Evolutionary conservation across 1,140 invertebrate genomes (phyloP).

Genomic region (Augochlora pura): DNA sequence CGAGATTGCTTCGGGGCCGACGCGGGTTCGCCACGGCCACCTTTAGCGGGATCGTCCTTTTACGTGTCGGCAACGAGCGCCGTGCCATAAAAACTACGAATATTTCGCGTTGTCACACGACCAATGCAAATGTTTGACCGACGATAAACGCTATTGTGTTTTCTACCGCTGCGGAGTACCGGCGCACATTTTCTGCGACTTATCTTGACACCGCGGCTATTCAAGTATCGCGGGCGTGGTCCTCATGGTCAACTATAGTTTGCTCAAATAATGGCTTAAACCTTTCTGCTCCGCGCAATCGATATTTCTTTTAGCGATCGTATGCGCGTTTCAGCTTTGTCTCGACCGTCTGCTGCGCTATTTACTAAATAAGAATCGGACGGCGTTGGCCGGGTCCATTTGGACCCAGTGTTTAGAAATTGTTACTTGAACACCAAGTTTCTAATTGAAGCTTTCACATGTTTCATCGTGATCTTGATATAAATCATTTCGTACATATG

Average conservation of each 20-base stretch:
- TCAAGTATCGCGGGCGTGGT: conserved; percentile 41
- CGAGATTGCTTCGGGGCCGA: neutral
- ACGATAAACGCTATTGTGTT: conserved; percentile 34
- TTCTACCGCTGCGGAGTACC: conserved; percentile 4
- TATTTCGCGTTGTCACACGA: conserved; percentile 2
- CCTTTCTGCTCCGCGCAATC: neutral
- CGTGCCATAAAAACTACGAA: neutral
- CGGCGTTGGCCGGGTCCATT: too few relatives aligned
- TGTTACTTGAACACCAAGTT: too few relatives aligned
- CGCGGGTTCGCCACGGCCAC: neutral
- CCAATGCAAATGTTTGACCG: conserved; percentile 8
- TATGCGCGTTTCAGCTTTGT: too few relatives aligned
- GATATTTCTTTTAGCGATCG: neutral
- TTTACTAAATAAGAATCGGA: too few relatives aligned
- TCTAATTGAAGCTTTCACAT: too few relatives aligned
- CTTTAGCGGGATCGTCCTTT: neutral
- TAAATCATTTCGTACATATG: too few relatives aligned
- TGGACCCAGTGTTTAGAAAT: too few relatives aligned
- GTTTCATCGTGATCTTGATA: too few relatives aligned
- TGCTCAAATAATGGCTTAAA: conserved; percentile 13
- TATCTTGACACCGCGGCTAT: conserved; percentile 33
- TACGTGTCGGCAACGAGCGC: too few relatives aligned
- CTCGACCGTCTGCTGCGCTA: too few relatives aligned
- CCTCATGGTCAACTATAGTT: conserved; percentile 27
- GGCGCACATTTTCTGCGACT: neutral